These are phyloP conservation scores for Chymomyza procnemis DNA, from an alignment of 2,888 invertebrate genomes.

Conservation along the genomic window DNA sequence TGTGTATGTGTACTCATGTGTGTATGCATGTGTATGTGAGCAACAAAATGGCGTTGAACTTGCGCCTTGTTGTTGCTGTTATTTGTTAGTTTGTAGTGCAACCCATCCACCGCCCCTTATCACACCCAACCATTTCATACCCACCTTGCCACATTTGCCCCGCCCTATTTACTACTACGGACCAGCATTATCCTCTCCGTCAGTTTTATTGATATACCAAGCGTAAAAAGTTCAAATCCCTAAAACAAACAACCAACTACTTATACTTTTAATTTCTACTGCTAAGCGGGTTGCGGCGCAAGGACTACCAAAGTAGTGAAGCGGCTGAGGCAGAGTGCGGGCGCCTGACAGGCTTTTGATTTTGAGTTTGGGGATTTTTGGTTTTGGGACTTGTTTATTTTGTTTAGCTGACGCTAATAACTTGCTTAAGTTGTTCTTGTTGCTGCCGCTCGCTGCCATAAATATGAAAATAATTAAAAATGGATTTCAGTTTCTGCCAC, in stretches of 20 bases:
- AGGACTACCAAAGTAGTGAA: no score
- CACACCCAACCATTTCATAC: no score
- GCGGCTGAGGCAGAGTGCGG: no score
- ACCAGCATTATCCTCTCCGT: slow-evolving; percentile 15
- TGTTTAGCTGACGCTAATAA: background rate
- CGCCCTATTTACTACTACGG: background rate
- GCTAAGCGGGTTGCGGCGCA: background rate
- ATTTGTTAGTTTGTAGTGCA: slow-evolving; percentile 11
- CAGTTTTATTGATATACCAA: slow-evolving; percentile 52
- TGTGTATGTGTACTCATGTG: slow-evolving; percentile 35
- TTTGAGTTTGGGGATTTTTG: background rate
- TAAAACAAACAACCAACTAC: slow-evolving; percentile 2
- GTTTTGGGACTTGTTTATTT: slow-evolving; percentile 1
- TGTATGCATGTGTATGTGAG: slow-evolving; percentile 31
- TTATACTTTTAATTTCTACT: background rate
- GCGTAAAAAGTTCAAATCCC: slow-evolving; percentile 52
- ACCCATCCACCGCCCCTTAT: no score
- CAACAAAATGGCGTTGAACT: slow-evolving; percentile 63
- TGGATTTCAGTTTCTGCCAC: slow-evolving; percentile 45
- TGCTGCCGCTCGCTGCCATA: slow-evolving; percentile 36
- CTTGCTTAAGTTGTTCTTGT: slow-evolving; percentile 16
- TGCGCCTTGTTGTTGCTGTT: slow-evolving; percentile 26
- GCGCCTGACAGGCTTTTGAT: background rate
- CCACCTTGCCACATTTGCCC: no score
- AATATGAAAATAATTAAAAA: slow-evolving; percentile 55